phyloP scores from a whole-genome alignment of 2,797 vertebrate species.

The Lutjanus campechanus region DNA sequence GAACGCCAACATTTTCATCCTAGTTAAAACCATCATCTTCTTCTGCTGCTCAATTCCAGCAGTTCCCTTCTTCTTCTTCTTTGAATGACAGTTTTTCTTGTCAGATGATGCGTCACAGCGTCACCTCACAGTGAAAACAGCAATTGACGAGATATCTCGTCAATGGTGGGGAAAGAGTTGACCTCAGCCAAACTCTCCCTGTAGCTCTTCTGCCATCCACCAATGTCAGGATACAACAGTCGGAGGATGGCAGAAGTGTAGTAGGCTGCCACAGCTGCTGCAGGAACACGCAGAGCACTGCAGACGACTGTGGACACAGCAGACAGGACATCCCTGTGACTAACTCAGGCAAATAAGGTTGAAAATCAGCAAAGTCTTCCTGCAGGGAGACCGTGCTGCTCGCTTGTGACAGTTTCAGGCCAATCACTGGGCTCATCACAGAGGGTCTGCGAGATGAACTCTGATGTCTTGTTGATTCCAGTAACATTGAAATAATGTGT shows the following conservation, averaged over 20 bases:
- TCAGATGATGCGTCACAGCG: no score
- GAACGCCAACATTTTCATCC: no score
- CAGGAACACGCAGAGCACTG: slow-evolving; percentile 15
- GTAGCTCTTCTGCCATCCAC: slow-evolving; percentile 9
- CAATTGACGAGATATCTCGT: no score
- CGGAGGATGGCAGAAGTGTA: slow-evolving; percentile 40
- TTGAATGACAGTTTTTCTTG: no score
- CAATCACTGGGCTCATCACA: slow-evolving; percentile 65
- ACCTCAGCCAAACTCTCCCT: slow-evolving; percentile 11
- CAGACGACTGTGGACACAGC: slow-evolving; percentile 32
- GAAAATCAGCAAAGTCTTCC: slow-evolving; percentile 45
- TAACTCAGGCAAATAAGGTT: slow-evolving; percentile 58
- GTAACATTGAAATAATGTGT: slow-evolving; percentile 53
- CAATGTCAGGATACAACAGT: slow-evolving; percentile 36
- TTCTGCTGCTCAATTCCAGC: no score
- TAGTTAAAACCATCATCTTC: no score
- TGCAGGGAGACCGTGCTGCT: slow-evolving; percentile 44
- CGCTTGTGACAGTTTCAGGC: slow-evolving; percentile 70
- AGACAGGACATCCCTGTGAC: slow-evolving; percentile 59
- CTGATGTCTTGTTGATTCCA: slow-evolving; percentile 56
- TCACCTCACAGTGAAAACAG: no score
- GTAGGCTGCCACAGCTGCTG: slow-evolving; percentile 40
- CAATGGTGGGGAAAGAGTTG: no score
- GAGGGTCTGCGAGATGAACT: slow-evolving; percentile 39
- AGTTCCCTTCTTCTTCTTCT: no score